phyloP scores from a whole-genome alignment of 2,113 vertebrate genomes.

The Mandrillus leucophaeus region DNA sequence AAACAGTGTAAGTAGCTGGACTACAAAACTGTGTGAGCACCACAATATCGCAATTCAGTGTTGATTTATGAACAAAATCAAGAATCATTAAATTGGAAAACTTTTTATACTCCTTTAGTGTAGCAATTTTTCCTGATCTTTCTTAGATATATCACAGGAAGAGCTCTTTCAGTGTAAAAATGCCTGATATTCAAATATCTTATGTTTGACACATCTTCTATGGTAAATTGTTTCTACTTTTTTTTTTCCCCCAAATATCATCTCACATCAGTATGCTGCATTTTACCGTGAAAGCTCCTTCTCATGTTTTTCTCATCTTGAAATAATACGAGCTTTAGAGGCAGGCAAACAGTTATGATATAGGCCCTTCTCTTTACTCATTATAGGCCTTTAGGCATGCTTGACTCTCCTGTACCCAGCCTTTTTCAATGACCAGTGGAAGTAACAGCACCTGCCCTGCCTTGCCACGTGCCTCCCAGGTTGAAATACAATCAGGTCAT shows the following conservation, averaged over 20 bases:
- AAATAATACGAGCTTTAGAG: neutral
- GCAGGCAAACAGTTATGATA: neutral
- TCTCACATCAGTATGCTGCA: neutral
- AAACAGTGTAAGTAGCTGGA: neutral
- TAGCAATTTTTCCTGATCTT: neutral
- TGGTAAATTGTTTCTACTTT: neutral
- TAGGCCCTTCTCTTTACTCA: neutral
- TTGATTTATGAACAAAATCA: neutral
- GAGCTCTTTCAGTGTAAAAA: neutral
- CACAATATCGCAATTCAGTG: neutral
- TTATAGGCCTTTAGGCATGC: neutral
- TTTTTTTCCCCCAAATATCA: neutral
- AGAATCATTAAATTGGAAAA: neutral
- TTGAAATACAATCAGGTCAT: neutral
- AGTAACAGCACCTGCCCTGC: neutral
- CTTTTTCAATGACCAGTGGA: neutral
- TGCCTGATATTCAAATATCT: neutral
- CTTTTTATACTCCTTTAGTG: neutral
- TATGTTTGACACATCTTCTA: neutral
- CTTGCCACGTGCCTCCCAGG: neutral
- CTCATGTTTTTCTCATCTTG: slow-evolving; percentile 4
- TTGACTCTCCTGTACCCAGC: neutral
- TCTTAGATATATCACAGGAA: neutral
- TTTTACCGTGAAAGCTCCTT: slow-evolving; percentile 28
- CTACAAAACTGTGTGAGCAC: neutral